Evolutionary conservation across 1,140 invertebrate genomes (phyloP).

Genomic region (Pentalonia nigronervosa): DNA sequence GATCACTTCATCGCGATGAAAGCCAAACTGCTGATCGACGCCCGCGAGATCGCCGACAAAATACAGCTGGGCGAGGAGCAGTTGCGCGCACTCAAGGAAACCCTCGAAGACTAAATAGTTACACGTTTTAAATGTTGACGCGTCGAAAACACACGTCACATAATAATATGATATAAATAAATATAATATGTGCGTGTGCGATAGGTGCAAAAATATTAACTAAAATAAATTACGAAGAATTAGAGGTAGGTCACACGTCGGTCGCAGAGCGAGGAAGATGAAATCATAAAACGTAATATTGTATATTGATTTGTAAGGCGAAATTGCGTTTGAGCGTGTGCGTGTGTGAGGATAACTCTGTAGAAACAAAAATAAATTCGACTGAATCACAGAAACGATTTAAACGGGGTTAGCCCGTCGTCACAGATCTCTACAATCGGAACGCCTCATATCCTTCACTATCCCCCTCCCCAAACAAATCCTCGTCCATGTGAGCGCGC

Average conservation of each 20-base stretch:
- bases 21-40: constrained; percentile 86
- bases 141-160: not conserved
- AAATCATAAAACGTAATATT: not conserved
- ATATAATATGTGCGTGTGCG: not conserved
- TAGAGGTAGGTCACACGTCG: no score
- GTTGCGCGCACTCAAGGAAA: constrained; percentile 76
- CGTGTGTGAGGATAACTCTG: not conserved
- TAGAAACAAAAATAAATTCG: not conserved
- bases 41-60: constrained; percentile 85
- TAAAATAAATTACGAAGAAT: not conserved
- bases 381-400: constrained; percentile 33
- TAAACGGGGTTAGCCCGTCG: not conserved
- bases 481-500: no score
- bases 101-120: constrained; percentile 58
- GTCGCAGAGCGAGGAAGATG: not conserved
- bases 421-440: constrained; percentile 45
- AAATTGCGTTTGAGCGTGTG: not conserved
- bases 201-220: not conserved
- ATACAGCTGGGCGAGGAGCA: constrained; percentile 88
- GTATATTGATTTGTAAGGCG: not conserved
- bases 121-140: not conserved
- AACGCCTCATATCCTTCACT: constrained; percentile 14
- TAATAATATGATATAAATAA: not conserved
- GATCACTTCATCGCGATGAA: constrained; percentile 92
- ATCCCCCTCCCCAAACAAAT: not conserved